Base-by-base conservation (phyloP, 2,888 invertebrate genomes). In the Rotaria socialis region DNA sequence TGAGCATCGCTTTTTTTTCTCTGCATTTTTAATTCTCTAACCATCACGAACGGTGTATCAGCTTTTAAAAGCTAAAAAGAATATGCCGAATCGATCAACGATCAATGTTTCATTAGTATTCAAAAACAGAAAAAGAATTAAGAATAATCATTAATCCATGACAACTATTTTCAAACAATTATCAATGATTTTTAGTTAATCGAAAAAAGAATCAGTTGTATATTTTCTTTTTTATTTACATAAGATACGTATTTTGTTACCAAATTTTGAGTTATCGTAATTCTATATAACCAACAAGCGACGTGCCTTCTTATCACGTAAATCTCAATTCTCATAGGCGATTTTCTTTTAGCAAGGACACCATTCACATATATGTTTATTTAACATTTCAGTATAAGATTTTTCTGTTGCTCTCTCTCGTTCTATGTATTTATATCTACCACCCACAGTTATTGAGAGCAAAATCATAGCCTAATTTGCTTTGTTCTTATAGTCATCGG, bases 61-160 rank as follows among this genome's bases (percentile, higher is more conserved):
- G 67, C 35, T 67, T 67, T 67, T 27, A 6, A 35, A 19, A 67
- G 19, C 67, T 67, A 35, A 67, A 58, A 67, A 35, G 67, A 67
- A 67, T 67, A 67, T 67, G 67, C 67, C 67, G 67, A 67, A 67
- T 67, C 35, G 67, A 67, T 67, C 67, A 67, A 35, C 67, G 67
- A 67, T 67, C 67, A 35, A 67, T 67, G 35, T 35, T 35, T 67
- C 67, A 67, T 67, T 67, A 67, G 35, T 35, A 67, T 67, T 41
- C 67, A 35, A 41, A 35, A 67, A 35, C 6, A 67, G 35, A 55
- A 55, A 55, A 55, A 55, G 7, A 55, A 22, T 2, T 22, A 22
- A 67, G 0, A 35, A 67, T 14, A 67, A 19, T 67, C 67, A 67
- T 14, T 11, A 35, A 67, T 35, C 67, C 67, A 8, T 67, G 67